Evolutionary conservation across 2,797 vertebrate species (phyloP), one percentile per base, ranked within the genome.

Genomic region (Tenualosa thibaudeaui): DNA sequence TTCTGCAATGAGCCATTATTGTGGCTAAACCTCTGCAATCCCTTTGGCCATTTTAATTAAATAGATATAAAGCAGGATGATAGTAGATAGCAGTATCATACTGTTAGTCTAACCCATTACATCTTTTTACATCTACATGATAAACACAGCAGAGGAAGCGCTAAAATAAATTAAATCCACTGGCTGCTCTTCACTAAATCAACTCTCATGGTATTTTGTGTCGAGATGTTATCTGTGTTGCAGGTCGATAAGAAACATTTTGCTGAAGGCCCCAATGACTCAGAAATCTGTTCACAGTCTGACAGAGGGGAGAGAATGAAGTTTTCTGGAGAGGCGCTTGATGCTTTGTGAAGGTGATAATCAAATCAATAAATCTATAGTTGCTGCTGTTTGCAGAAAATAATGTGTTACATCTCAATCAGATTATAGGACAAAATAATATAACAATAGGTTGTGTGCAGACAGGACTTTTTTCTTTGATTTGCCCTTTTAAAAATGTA

Each of bases 281-380:
- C 65, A 71, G 65, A 37, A 71, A 71, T 71, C 24, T 37, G 31
- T 15, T 71, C 65, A 17, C 65, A 13, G 62, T 12, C 24, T 31
- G 62, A 31, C 62, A 37, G 31, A 71, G 31, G 65, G 26, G 13
- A 37, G 65, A 9, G 26, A 37, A 37, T 71, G 31, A 37, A 37
- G 65, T 71, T 71, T 71, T 71, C 31, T 71, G 65, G 65, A 71
- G 15, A 37, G 65, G 65, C 31, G 26, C 22, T 15, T 71, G 65
- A 9, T 71, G 31, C 37, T 71, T 71, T 71, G 40, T 71, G 31
- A 71, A 37, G 58, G 58, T 17, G 65, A 6, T 15, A 71, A 37
- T 71, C 65, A 71, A 71, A 71, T 71, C 65, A 71, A 71, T 71
- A 71, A 71, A 71, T 71, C 65, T 81, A 81, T 81, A 81, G 50